A percentile compares a stretch with the other conserved stretches of the same genome.
phyloP scores from a whole-genome alignment of 2,797 vertebrate genomes.

The Lophotriccus pileatus region DNA sequence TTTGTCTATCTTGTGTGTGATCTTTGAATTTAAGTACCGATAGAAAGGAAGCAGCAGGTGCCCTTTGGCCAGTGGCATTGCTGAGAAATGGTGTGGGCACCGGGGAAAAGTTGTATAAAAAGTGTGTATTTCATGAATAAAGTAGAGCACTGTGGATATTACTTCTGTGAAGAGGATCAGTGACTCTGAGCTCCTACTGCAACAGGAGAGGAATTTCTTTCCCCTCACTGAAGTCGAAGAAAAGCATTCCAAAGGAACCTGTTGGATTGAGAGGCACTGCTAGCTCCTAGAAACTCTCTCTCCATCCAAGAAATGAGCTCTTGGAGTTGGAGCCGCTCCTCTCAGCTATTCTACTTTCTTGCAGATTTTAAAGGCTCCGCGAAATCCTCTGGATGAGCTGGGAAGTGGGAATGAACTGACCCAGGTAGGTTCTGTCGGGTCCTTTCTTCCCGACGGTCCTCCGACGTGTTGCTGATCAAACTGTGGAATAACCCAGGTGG shows the following conservation, averaged over 20 bases:
- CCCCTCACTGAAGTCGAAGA: neutral
- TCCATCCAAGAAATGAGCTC: neutral
- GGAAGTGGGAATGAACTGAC: conserved; percentile 68
- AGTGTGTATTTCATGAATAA: no score
- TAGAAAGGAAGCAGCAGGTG: no score
- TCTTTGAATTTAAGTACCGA: no score
- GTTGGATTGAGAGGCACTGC: neutral
- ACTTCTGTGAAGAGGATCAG: no score
- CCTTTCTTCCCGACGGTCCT: neutral
- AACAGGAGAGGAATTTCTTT: neutral
- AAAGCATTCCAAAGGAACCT: neutral
- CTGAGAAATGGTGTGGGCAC: no score
- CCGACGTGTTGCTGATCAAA: neutral
- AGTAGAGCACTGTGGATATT: no score
- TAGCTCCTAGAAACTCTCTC: neutral
- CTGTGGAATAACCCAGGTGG: rapidly evolving
- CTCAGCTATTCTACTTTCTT: conserved; percentile 3
- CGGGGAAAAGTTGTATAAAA: no score
- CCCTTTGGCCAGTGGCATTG: no score
- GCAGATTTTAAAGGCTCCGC: conserved; percentile 79
- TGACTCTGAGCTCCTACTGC: no score
- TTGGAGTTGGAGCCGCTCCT: neutral
- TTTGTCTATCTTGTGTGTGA: no score
- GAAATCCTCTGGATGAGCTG: conserved; percentile 74
- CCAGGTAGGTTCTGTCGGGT: conserved; percentile 56